Evolutionary conservation across 2,888 invertebrate species (phyloP).

Genomic region (Molorchus minor): DNA sequence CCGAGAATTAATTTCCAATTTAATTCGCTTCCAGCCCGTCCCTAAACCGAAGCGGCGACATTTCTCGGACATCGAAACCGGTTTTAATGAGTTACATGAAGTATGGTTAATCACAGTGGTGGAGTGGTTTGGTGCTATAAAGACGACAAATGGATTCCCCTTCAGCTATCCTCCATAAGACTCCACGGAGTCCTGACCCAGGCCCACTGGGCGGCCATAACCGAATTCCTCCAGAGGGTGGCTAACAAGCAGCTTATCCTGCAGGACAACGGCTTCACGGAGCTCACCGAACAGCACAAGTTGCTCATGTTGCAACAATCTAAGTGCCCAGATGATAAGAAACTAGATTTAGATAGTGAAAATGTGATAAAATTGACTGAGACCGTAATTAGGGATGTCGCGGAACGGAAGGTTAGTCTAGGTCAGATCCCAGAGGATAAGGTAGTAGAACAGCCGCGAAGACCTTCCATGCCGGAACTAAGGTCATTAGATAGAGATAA

Average conservation of each 20-base stretch:
- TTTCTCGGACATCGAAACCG: constrained; percentile 22
- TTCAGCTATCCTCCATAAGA: constrained; percentile 73
- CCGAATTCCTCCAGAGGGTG: constrained; percentile 72
- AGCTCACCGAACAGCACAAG: constrained; percentile 60
- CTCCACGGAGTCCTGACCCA: constrained; percentile 73
- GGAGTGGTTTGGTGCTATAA: constrained; percentile 76
- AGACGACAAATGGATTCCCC: constrained; percentile 74
- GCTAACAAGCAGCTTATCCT: constrained; percentile 72
- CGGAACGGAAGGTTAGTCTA: constrained; percentile 52
- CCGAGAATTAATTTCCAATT: neutral
- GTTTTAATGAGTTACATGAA: constrained; percentile 54
- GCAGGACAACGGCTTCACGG: constrained; percentile 62
- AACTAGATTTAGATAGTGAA: constrained; percentile 38
- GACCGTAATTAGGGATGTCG: constrained; percentile 36
- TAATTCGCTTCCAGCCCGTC: constrained; percentile 23
- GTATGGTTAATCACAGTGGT: constrained; percentile 68
- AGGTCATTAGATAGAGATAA: constrained; percentile 53
- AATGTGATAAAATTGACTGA: constrained; percentile 54
- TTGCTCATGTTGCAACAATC: constrained; percentile 53
- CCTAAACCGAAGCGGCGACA: constrained; percentile 9
- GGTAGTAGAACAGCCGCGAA: constrained; percentile 50
- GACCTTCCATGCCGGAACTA: constrained; percentile 56
- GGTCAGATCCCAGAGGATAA: constrained; percentile 56
- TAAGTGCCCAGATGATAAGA: constrained; percentile 33
- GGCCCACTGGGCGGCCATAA: constrained; percentile 72